These are phyloP conservation scores for Macropodus opercularis DNA, from an alignment of 2,797 vertebrate genomes.

Conservation along the genomic window DNA sequence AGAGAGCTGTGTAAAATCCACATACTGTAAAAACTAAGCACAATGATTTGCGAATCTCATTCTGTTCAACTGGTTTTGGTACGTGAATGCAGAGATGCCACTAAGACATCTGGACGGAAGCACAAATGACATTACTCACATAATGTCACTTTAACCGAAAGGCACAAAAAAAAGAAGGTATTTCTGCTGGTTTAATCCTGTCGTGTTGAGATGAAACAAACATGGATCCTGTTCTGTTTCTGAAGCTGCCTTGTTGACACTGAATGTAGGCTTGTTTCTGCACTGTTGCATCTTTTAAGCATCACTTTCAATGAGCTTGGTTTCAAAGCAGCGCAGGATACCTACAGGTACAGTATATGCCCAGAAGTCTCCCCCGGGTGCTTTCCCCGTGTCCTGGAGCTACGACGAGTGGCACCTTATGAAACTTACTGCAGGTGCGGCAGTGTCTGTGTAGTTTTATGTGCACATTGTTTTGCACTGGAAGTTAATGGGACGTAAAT, in stretches of 20 bases:
- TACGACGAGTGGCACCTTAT: slow-evolving; percentile 13
- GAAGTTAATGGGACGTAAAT: not conserved
- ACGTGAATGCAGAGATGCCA: too few relatives aligned
- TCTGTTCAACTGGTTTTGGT: too few relatives aligned
- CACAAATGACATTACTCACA: too few relatives aligned
- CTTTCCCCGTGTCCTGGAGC: slow-evolving; percentile 20
- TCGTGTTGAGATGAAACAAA: slow-evolving; percentile 32
- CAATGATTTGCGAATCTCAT: too few relatives aligned
- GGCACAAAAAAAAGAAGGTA: slow-evolving; percentile 2
- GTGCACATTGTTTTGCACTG: not conserved
- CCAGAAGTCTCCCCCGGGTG: slow-evolving; percentile 18
- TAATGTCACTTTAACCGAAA: slow-evolving; percentile 16
- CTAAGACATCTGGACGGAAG: too few relatives aligned
- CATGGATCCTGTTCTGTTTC: slow-evolving; percentile 29
- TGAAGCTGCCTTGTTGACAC: slow-evolving; percentile 31
- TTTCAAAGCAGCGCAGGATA: slow-evolving; percentile 13
- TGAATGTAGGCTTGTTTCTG: slow-evolving; percentile 37
- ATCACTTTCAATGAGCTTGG: slow-evolving; percentile 34
- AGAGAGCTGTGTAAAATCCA: too few relatives aligned
- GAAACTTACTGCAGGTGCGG: slow-evolving; percentile 17
- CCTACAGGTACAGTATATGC: too few relatives aligned
- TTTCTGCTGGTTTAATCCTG: slow-evolving; percentile 26
- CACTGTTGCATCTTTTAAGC: slow-evolving; percentile 28
- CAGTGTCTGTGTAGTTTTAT: not conserved
- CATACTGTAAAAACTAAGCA: too few relatives aligned